phyloP scores from a whole-genome alignment of 2,888 invertebrate species.

The Torymus tubicola region DNA sequence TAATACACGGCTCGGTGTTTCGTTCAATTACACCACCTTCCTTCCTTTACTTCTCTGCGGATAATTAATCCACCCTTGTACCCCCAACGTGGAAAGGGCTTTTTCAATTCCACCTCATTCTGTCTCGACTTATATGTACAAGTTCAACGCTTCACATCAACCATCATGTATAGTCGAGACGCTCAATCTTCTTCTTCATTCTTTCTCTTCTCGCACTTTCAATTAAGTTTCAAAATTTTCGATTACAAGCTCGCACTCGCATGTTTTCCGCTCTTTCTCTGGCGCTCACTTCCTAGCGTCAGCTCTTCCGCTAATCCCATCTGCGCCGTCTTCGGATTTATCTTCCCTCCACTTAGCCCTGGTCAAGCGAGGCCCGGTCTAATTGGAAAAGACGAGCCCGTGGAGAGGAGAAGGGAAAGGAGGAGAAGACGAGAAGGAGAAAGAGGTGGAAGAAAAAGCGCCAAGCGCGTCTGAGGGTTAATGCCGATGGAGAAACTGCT shows the following conservation, averaged over 20 bases:
- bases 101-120: too few species aligned
- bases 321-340: slow-evolving; percentile 46
- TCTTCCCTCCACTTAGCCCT: slow-evolving; percentile 37
- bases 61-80: too few species aligned
- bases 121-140: too few species aligned
- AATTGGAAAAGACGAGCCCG: slow-evolving; percentile 50
- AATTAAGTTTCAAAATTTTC: slow-evolving; percentile 47
- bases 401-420: not conserved
- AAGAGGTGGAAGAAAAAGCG: slow-evolving; percentile 7
- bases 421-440: slow-evolving; percentile 25
- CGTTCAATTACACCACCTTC: too few species aligned
- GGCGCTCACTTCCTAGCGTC: slow-evolving; percentile 8
- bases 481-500: slow-evolving; percentile 64
- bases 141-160: too few species aligned
- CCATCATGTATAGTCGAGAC: too few species aligned
- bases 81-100: too few species aligned
- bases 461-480: slow-evolving; percentile 42
- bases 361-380: slow-evolving; percentile 33
- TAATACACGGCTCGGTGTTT: too few species aligned
- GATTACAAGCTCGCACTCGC: slow-evolving; percentile 1
- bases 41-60: too few species aligned
- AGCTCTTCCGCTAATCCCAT: slow-evolving; percentile 5
- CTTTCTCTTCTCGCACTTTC: not conserved
- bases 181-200: slow-evolving; percentile 7
- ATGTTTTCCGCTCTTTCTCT: not conserved